These are phyloP conservation scores for Ctena decussata DNA, from an alignment of 2,888 invertebrate species.

Conservation along the genomic window DNA sequence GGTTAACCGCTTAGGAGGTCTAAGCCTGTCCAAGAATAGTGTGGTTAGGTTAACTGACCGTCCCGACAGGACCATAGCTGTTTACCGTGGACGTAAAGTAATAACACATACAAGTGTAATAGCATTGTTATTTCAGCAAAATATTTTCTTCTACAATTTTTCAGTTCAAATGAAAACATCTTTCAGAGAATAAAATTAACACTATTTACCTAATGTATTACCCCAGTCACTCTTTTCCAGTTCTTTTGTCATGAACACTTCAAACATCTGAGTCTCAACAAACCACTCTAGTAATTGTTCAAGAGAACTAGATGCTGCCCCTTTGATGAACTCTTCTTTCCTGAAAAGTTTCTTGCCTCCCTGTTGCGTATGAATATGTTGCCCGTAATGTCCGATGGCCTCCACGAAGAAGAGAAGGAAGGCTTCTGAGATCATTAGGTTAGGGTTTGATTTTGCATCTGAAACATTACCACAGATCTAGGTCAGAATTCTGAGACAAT, in stretches of 20 bases:
- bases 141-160: too few species aligned
- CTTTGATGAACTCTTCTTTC: conserved; percentile 92
- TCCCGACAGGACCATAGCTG: too few species aligned
- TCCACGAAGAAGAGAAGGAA: conserved; percentile 93
- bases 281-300: conserved; percentile 95
- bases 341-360: conserved; percentile 87
- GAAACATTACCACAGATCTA: too few species aligned
- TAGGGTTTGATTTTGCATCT: conserved; percentile 78
- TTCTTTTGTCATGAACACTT: conserved; percentile 88
- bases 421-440: conserved; percentile 92
- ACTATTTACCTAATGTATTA: conserved; percentile 68
- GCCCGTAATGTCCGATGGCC: conserved; percentile 91
- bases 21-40: too few species aligned
- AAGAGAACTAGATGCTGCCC: conserved; percentile 88
- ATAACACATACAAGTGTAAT: too few species aligned
- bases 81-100: too few species aligned
- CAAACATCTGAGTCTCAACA: conserved; percentile 95
- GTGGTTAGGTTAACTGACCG: too few species aligned
- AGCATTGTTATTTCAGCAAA: too few species aligned
- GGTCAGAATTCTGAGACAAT: too few species aligned
- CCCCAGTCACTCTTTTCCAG: conserved; percentile 75
- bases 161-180: too few species aligned
- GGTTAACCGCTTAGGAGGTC: too few species aligned
- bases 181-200: too few species aligned
- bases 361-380: conserved; percentile 88